Conservation (phyloP, 1,140 invertebrate species). For the Stegodyphus mimosarum region DNA sequence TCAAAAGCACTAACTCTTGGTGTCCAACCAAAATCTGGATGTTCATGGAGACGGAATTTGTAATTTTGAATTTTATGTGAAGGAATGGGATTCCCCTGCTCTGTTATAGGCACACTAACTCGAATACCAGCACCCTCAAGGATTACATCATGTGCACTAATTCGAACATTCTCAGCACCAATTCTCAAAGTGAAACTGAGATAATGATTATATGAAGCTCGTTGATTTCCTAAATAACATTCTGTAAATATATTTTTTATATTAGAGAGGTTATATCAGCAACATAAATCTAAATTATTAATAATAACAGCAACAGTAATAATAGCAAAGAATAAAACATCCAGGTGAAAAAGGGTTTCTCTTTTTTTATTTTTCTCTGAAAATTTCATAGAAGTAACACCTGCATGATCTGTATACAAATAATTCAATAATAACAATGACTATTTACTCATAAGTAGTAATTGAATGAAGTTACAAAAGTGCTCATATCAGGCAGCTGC, state of each 20-base stretch:
- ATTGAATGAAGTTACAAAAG: too few species aligned
- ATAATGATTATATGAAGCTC: conserved; percentile 93
- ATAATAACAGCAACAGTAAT: too few species aligned
- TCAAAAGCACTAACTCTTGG: conserved; percentile 84
- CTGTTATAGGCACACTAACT: conserved; percentile 89
- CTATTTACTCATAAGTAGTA: too few species aligned
- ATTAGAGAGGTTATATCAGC: too few species aligned
- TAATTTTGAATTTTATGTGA: conserved; percentile 79
- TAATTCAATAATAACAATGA: too few species aligned
- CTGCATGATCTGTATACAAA: too few species aligned
- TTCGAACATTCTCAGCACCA: conserved; percentile 78
- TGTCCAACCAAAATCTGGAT: conserved; percentile 84
- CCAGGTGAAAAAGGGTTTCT: too few species aligned
- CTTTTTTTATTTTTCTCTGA: too few species aligned
- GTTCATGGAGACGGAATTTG: conserved; percentile 86
- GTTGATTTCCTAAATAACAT: conserved; percentile 83
- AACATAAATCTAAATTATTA: too few species aligned
- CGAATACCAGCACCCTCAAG: conserved; percentile 82
- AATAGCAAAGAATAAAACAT: too few species aligned
- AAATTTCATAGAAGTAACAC: too few species aligned
- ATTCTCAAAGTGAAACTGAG: conserved; percentile 90
- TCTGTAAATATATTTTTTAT: conserved; percentile 65
- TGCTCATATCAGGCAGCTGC: too few species aligned
- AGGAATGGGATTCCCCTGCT: conserved; percentile 87
- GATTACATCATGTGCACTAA: conserved; percentile 85